Evolutionary conservation across 2,888 invertebrate species (phyloP), one percentile per base, ranked within the genome.

Genomic region (Tinea trinotella): DNA sequence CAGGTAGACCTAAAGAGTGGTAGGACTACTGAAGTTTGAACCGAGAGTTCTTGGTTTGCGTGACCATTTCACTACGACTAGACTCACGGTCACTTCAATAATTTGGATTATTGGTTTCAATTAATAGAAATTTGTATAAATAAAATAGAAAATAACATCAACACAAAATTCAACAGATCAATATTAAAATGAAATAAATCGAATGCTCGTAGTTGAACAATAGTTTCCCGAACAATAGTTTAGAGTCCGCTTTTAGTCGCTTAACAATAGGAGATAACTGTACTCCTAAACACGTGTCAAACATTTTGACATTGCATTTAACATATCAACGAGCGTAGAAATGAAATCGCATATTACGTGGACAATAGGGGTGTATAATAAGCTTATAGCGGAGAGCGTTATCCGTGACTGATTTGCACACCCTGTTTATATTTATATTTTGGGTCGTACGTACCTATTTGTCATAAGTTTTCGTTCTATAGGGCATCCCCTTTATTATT

Each of bases 251-350:
- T 10, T 30, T 30, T 30, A 30, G 7, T 7, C 30, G 30, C n/a
- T 30, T 7, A 2, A 30, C 30, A 30, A 30, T 30, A n/a, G 30
- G 30, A 30, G 46, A 46, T 50, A 50, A 49, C 49, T 49, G 49
- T 49, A 69, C 75, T 74, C 69, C 77, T 78, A 79, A 83, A 80
- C 83, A 82, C 82, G 83, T 80, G 84, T 83, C 84, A 80, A 77
- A 71, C 68, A 66, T 69, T 67, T 67, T 69, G 74, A 78, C 81
- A 74, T 76, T 67, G 68, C 71, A 67, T 76, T 70, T 70, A 70
- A 71, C 68, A 68, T 74, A 68, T 71, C 66, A 74, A 77, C 68
- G 73, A 68, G 68, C 76, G 64, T 69, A 63, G 72, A 70, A 73
- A 78, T 74, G 78, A 46, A 46, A 46, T 46, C 46, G 46, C 2